Evolutionary conservation across 2,797 vertebrate genomes (phyloP).

Genomic region (Knipowitschia caucasica): DNA sequence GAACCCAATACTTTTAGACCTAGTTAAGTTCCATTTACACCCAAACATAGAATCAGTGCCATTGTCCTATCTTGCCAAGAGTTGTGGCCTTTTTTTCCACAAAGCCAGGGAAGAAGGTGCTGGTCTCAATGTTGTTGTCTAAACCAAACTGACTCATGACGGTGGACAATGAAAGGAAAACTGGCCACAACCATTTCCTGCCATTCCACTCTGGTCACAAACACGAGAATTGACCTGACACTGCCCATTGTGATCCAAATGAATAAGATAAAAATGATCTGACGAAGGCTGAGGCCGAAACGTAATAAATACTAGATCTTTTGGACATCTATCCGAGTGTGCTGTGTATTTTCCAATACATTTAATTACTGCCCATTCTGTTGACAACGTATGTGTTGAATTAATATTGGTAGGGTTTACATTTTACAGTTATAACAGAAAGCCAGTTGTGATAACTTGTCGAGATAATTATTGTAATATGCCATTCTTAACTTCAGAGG

Average conservation of each 20-base stretch:
- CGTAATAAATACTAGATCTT: no score
- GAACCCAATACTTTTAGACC: no score
- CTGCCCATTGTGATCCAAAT: background rate
- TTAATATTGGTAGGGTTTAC: background rate
- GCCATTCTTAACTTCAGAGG: background rate
- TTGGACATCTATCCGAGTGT: no score
- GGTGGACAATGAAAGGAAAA: conserved; percentile 52
- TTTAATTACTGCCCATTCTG: no score
- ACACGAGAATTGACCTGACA: conserved; percentile 1
- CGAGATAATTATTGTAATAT: background rate
- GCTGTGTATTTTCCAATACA: no score
- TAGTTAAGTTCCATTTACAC: no score
- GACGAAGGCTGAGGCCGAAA: no score
- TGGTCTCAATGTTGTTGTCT: conserved; percentile 49
- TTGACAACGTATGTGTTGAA: background rate
- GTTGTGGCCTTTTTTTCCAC: conserved; percentile 40
- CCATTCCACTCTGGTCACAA: conserved; percentile 20
- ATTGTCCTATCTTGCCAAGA: background rate
- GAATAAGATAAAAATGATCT: no score
- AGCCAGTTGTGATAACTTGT: background rate
- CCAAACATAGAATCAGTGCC: no score
- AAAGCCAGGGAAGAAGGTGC: conserved; percentile 15
- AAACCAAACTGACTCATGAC: conserved; percentile 31
- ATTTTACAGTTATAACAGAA: background rate
- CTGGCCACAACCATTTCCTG: conserved; percentile 46